Base-by-base conservation (phyloP, 2,113 vertebrate species). In the Melanotaenia duboulayi region DNA sequence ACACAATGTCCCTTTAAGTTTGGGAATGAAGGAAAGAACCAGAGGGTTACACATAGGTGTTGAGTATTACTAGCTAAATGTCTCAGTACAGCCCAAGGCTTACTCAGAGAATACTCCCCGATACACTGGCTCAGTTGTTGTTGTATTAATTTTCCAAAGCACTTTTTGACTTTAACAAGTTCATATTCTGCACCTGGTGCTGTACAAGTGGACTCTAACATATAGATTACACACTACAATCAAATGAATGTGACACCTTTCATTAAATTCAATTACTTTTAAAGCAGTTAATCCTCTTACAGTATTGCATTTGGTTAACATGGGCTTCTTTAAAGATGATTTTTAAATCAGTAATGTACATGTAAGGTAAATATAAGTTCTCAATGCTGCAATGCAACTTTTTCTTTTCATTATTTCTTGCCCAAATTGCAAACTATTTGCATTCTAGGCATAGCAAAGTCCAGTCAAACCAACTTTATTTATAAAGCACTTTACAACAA, bases 101-200 rank as follows among this genome's bases (percentile, higher is more conserved):
- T 16, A 55, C 48, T 46, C 19, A 16, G 44, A 74, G 28, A 24
- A 42, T n/a, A n/a, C n/a, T n/a, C n/a, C n/a, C 20, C 37, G 35
- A 58, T 59, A 2, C 49, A 65, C 73, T 44, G 51, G 32, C 40
- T 59, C 49, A 78, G 28, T 57, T 76, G 20, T n/a, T n/a, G n/a
- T n/a, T n/a, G n/a, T 57, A 22, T 73, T 65, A 75, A 23, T 11
- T 73, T 71, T 25, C 52, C 24, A 78, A 87, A 78, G 85, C 86
- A 87, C 81, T 59, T 67, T 84, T 59, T 58, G 13, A 61, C 16
- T 37, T 40, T 35, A 69, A 51, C 11, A 23, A 60, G 48, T 49
- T 44, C 8, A 32, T 64, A 52, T 64, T 71, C 59, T 78, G 74
- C 40, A 64, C 52, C 56, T 37, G 67, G 58, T n/a, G 20, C 50